These are phyloP conservation scores for Zele albiditarsus DNA, from an alignment of 2,888 invertebrate species.

Conservation along the genomic window DNA sequence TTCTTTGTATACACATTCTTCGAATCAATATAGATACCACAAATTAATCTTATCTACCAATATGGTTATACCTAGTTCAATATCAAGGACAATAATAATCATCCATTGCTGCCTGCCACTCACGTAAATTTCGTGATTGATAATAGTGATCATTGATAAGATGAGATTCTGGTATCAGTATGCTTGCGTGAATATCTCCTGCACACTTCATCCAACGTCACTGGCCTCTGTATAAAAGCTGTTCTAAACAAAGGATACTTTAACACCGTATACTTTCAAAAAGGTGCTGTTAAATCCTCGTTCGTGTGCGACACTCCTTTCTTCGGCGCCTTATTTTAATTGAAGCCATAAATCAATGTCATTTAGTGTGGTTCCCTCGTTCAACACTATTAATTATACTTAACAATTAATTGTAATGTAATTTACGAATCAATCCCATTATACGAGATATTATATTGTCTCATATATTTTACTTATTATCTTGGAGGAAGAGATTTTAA, in stretches of 20 bases:
- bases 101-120: neutral
- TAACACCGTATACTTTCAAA: constrained; percentile 42
- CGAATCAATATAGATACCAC: too few species aligned
- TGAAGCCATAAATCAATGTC: constrained; percentile 72
- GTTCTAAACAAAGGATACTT: constrained; percentile 34
- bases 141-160: too few species aligned
- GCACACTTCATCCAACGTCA: too few species aligned
- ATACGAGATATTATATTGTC: constrained; percentile 7
- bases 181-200: too few species aligned
- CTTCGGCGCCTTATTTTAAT: constrained; percentile 66
- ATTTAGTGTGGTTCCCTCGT: constrained; percentile 60
- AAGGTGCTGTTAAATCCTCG: constrained; percentile 66
- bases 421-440: constrained; percentile 41
- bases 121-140: too few species aligned
- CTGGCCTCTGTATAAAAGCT: constrained; percentile 51
- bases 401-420: constrained; percentile 69
- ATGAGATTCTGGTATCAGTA: too few species aligned
- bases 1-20: too few species aligned
- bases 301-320: constrained; percentile 62
- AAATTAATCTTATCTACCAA: constrained; percentile 8
- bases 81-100: constrained; percentile 28
- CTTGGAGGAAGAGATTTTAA: too few species aligned
- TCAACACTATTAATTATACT: constrained; percentile 67
- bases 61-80: constrained; percentile 31
- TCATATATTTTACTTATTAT: neutral